Conservation (phyloP, 2,797 vertebrate species). For the Cichlasoma orientale region DNA sequence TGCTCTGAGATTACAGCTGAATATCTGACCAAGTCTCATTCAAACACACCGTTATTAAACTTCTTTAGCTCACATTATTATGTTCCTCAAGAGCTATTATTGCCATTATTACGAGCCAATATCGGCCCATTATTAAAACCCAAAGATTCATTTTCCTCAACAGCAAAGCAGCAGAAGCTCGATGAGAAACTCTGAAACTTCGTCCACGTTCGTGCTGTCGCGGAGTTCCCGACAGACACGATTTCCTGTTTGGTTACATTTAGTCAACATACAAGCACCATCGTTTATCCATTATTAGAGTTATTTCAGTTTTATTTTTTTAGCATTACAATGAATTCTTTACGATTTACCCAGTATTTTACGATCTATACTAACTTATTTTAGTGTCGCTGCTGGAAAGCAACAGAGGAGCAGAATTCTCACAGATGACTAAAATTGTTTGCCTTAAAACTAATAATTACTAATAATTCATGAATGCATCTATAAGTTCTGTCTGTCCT, state of each 20-base stretch:
- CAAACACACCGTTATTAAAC: neutral
- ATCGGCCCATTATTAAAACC: neutral
- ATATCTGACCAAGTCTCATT: neutral
- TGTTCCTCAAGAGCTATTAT: neutral
- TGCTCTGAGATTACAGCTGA: neutral
- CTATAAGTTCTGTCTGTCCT: neutral
- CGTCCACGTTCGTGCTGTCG: too few relatives aligned
- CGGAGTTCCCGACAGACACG: too few relatives aligned
- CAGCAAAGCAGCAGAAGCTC: neutral
- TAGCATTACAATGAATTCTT: neutral
- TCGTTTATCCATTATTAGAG: too few relatives aligned
- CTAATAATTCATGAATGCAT: neutral
- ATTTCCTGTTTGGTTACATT: neutral
- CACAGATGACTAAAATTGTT: neutral
- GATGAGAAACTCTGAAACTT: neutral
- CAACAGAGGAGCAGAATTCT: neutral
- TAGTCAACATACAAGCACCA: too few relatives aligned
- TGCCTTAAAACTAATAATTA: neutral
- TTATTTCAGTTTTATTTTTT: neutral
- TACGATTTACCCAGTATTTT: neutral
- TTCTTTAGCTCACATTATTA: neutral
- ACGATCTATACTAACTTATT: too few relatives aligned
- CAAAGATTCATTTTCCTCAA: neutral
- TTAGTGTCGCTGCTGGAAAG: fast-evolving
- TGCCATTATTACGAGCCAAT: neutral